Percentiles rank a stretch among this genome's conserved stretches.
phyloP scores from a whole-genome alignment of 2,888 invertebrate species.

The Acanthosepion lycidas region DNA sequence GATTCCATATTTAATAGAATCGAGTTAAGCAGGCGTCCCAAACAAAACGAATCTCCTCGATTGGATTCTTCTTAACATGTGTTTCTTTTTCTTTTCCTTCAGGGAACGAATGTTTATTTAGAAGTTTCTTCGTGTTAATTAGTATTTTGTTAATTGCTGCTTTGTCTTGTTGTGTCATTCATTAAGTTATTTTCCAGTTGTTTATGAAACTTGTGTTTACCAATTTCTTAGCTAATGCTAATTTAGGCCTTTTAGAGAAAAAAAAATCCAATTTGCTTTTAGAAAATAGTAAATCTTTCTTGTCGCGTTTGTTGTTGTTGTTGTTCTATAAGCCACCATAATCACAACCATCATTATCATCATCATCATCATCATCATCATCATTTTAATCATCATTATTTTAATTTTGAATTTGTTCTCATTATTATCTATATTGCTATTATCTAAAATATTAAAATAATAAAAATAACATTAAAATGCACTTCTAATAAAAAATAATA shows the following conservation, averaged over 20 bases:
- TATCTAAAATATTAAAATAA: too few relatives aligned
- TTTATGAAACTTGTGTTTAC: neutral
- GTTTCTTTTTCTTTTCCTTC: neutral
- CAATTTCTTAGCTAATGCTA: neutral
- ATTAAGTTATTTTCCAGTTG: neutral
- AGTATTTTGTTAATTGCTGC: neutral
- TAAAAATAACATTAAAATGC: too few relatives aligned
- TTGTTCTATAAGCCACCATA: too few relatives aligned
- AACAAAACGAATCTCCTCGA: too few relatives aligned
- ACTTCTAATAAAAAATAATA: too few relatives aligned
- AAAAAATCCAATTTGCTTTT: neutral
- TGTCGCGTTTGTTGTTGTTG: neutral
- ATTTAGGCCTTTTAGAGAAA: neutral
- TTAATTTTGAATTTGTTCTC: too few relatives aligned
- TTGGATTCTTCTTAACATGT: too few relatives aligned
- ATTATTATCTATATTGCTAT: too few relatives aligned
- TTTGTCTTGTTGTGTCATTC: neutral
- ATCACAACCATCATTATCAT: too few relatives aligned
- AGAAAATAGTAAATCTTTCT: too few relatives aligned
- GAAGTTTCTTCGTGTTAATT: neutral
- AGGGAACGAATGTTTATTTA: neutral
- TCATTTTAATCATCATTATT: too few relatives aligned
- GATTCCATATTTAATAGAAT: neutral
- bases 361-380: too few relatives aligned
- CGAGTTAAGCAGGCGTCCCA: neutral